Base-by-base conservation (phyloP, 2,888 invertebrate species). In the Drosophila neotestacea region DNA sequence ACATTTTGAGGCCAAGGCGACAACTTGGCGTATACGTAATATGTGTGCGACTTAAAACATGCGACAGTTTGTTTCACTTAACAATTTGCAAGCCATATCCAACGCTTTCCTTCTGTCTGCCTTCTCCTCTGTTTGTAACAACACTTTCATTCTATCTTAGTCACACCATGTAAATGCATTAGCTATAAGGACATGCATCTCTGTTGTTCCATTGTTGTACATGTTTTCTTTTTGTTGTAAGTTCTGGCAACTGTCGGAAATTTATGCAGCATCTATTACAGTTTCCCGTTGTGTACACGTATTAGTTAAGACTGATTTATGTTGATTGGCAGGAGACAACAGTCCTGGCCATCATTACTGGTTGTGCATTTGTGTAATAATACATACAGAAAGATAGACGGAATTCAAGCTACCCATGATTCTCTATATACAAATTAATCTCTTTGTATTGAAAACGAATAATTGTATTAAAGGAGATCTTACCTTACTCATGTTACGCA, bases 111-210 rank as follows among this genome's bases (percentile, higher is more conserved):
- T 44, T n/a, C 11, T 30, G 6, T 22, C 34, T 28, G 6, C 6
- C 41, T 5, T 22, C 39, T n/a, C 28, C 38, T 30, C 44, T 51
- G 7, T 11, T 55, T 44, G 44, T 34, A 22, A 41, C 42, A 55
- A 41, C 10, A 46, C 38, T 56, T 46, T 9, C 36, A 34, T 44
- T 44, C 44, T 56, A 16, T 32, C 22, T 44, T 4, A 42, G 50
- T 41, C 36, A 54, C 59, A 63, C 27, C 50, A 52, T 65, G 66
- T 71, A 73, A 83, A 69, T 73, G 80, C 66, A 77, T 77, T 83
- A 70, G 61, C 59, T 32, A 30, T 48, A 16, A 39, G 61, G 39
- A 58, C 70, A 79, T 69, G 73, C 63, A 58, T 38, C 54, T 39
- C 32, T 32, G 48, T 59, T 66, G 44, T 64, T 70, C 34, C 36